Evolutionary conservation across 2,888 invertebrate species (phyloP).

Genomic region (Taphrorychus bicolor): DNA sequence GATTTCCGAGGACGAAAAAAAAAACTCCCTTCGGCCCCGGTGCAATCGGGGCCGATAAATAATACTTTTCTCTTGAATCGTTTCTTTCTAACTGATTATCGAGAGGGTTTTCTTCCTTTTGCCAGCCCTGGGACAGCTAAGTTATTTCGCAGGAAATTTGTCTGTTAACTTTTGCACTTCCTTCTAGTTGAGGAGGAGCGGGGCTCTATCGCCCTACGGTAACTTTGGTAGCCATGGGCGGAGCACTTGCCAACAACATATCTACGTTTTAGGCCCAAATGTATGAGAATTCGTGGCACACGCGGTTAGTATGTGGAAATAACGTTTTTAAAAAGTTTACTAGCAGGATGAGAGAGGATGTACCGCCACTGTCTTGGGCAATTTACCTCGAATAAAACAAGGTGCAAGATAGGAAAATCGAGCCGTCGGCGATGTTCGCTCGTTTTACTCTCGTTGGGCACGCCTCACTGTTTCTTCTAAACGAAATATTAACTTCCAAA

Average conservation of each 20-base stretch:
- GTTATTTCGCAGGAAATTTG: slow-evolving; percentile 35
- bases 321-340: too few relatives aligned
- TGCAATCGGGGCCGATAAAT: slow-evolving; percentile 3
- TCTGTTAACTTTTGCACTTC: slow-evolving; percentile 31
- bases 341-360: too few relatives aligned
- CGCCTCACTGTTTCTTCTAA: not conserved
- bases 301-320: too few relatives aligned
- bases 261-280: too few relatives aligned
- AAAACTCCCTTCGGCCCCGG: slow-evolving; percentile 6
- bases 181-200: not conserved
- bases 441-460: too few relatives aligned
- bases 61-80: slow-evolving; percentile 3
- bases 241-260: too few relatives aligned
- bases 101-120: slow-evolving; percentile 3
- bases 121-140: slow-evolving; percentile 11
- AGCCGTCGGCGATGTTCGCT: not conserved
- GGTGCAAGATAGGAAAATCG: slow-evolving; percentile 21
- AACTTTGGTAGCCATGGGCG: not conserved
- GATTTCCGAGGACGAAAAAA: not conserved
- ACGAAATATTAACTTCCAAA: slow-evolving; percentile 30
- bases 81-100: not conserved
- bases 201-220: slow-evolving; percentile 12
- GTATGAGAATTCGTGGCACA: too few relatives aligned
- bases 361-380: slow-evolving; percentile 6
- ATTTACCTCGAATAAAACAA: slow-evolving; percentile 21